Conservation (phyloP, 2,797 vertebrate species). For the Botia almorhae region DNA sequence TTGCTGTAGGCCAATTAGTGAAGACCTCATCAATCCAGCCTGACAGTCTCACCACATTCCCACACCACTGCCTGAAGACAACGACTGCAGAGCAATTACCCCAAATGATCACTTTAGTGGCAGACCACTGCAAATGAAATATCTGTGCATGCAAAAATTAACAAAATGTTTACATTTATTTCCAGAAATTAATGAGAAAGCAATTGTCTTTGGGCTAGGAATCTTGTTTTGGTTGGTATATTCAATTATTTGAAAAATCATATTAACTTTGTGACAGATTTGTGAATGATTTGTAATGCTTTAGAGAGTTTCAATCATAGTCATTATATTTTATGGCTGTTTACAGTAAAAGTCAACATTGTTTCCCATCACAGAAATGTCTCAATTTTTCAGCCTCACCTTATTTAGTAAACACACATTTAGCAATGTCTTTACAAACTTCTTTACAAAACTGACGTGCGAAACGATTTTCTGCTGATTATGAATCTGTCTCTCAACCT, state of each 20-base stretch:
- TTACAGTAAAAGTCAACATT: neutral
- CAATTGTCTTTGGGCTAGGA: neutral
- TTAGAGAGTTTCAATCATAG: too few species aligned
- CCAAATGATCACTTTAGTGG: conserved; percentile 43
- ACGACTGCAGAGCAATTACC: conserved; percentile 48
- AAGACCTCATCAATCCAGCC: conserved; percentile 66
- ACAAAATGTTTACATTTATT: conserved; percentile 13
- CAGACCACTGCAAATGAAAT: neutral
- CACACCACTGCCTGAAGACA: conserved; percentile 55
- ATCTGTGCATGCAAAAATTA: neutral
- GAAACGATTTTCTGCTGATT: conserved; percentile 30
- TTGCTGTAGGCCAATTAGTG: conserved; percentile 62
- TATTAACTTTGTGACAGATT: too few species aligned
- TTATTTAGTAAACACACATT: neutral
- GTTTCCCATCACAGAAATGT: neutral
- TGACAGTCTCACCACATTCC: conserved; percentile 56
- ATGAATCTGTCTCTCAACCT: conserved; percentile 24
- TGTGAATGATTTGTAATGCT: too few species aligned
- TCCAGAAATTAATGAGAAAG: conserved; percentile 15
- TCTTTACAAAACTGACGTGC: conserved; percentile 4
- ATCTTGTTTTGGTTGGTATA: neutral
- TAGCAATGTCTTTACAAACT: neutral
- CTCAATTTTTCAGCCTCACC: neutral
- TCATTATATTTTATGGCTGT: too few species aligned
- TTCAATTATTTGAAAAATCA: too few species aligned